phyloP scores from a whole-genome alignment of 2,113 vertebrate genomes.

The Thymallus thymallus region DNA sequence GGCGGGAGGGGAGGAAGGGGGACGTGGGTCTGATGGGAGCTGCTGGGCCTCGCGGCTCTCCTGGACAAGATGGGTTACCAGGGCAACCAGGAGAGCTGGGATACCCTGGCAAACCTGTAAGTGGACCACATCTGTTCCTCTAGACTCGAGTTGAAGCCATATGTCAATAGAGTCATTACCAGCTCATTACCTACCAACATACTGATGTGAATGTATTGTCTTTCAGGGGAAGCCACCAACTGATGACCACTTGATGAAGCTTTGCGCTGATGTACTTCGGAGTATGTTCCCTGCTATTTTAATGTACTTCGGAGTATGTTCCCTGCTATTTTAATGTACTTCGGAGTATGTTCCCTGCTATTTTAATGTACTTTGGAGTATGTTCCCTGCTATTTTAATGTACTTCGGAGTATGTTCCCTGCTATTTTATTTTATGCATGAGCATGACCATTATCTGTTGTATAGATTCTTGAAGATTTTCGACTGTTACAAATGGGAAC shows the following conservation, averaged over 20 bases:
- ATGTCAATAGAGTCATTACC: no score
- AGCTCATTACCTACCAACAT: no score
- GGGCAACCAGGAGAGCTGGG: slow-evolving; percentile 28
- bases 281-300: slow-evolving; percentile 13
- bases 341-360: slow-evolving; percentile 11
- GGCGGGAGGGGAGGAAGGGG: slow-evolving; percentile 22
- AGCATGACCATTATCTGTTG: not conserved
- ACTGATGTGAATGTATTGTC: not conserved
- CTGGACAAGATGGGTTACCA: slow-evolving; percentile 25
- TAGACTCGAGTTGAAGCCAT: not conserved
- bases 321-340: slow-evolving; percentile 4
- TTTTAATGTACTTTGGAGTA: slow-evolving; percentile 20
- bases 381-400: not conserved
- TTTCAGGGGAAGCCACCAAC: slow-evolving; percentile 27
- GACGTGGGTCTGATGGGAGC: slow-evolving; percentile 12
- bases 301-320: slow-evolving; percentile 21
- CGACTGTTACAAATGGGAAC: not conserved
- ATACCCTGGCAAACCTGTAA: slow-evolving; percentile 30
- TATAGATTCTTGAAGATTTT: not conserved
- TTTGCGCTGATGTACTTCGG: slow-evolving; percentile 16
- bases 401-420: slow-evolving; percentile 18
- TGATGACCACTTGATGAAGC: slow-evolving; percentile 24
- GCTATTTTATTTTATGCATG: not conserved
- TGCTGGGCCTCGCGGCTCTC: slow-evolving; percentile 12
- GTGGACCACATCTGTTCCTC: not conserved